Percentiles rank a stretch among this genome's conserved stretches.
These are phyloP conservation scores for Varecia variegata DNA, from an alignment of 2,797 vertebrate species.

Conservation along the genomic window DNA sequence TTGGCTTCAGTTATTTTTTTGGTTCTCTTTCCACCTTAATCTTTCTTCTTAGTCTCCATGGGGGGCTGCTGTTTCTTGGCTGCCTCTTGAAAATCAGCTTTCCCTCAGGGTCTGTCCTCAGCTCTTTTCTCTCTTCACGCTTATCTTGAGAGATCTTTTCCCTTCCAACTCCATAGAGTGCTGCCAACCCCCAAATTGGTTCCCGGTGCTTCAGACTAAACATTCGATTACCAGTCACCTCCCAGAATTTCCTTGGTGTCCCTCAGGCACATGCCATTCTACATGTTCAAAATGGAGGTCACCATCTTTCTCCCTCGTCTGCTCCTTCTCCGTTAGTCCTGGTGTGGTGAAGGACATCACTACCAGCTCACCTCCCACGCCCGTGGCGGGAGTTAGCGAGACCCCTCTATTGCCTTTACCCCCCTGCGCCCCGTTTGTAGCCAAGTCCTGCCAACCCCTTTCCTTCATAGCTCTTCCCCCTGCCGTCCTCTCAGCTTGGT, in stretches of 20 bases:
- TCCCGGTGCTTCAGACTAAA: slow-evolving; percentile 27
- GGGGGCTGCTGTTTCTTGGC: background rate
- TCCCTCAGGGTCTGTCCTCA: background rate
- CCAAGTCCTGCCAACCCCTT: no score
- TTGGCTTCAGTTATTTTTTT: background rate
- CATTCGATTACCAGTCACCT: background rate
- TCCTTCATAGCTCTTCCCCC: background rate
- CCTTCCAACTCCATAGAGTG: background rate
- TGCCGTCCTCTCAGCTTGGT: fast-evolving
- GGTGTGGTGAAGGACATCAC: background rate
- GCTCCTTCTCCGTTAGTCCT: background rate
- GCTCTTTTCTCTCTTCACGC: background rate
- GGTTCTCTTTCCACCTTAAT: background rate
- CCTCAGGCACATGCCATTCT: background rate
- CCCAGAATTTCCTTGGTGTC: background rate
- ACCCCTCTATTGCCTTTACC: background rate
- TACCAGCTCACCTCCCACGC: background rate
- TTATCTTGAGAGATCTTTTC: background rate
- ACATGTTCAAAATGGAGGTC: background rate
- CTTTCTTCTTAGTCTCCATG: background rate
- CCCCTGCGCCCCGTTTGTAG: fast-evolving
- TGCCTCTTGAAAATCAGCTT: background rate
- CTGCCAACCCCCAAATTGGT: background rate
- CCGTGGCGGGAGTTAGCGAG: background rate
- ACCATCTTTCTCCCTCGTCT: background rate